Base-by-base conservation (phyloP, 2,113 vertebrate species). In the Holacanthus passer region DNA sequence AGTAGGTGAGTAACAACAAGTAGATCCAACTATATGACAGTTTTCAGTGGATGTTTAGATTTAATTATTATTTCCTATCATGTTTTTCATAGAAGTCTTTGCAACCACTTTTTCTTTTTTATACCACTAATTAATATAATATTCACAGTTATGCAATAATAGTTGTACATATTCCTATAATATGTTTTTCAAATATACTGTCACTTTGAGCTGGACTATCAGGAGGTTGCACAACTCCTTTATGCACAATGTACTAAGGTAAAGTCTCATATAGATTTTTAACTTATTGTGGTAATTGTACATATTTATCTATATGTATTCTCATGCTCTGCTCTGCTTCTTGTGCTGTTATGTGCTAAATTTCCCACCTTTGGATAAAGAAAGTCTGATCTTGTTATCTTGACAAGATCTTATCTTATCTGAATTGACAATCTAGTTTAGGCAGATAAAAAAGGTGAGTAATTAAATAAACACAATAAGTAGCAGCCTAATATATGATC, bases 1-100 rank as follows among this genome's bases (percentile, higher is more conserved):
- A 52, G 43, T 64, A 87, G 94, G 95, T 96, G 85, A 92, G 95
- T 94, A 62, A 41, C 8, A 31, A 20, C 50, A 29, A 31, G n/a
- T 4, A 58, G 37, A 58, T 7, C 17, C 16, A 48, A 8, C 41
- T 69, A 0, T 52, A 6, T 68, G 52, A 52, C 3, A 45, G 10
- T 43, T 59, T 35, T 19, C 0, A n/a, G 0, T 59, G 24, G 37
- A 63, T 24, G 5, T 62, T 24, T 24, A 11, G 16, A 52, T 17
- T 2, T 29, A 27, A 22, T 27, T 4, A 17, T 10, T 10, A 41
- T 37, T 37, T 55, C 8, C 6, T 31, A 0, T 24, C 5, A 48
- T 13, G 8, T 27, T 64, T 41, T n/a, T 13, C n/a, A n/a, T 11
- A 20, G 52, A 41, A 24, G 12, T 20, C 0, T 29, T 62, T 52